A percentile compares a stretch with the other conserved stretches of the same genome.
Conservation (phyloP, 2,888 invertebrate species). For the Nipponacmea schrenckii region DNA sequence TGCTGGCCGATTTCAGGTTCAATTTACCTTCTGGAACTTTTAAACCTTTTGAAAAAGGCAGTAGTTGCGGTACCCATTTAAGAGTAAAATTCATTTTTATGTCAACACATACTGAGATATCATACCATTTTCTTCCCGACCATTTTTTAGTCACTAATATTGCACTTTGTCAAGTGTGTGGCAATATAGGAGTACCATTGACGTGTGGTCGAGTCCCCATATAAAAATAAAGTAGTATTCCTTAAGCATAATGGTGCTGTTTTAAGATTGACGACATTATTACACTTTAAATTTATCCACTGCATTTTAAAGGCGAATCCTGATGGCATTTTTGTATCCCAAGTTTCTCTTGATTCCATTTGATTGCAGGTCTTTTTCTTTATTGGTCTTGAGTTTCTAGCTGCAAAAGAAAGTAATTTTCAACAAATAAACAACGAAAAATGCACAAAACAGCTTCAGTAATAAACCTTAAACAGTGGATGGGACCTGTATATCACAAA, state of each 20-base stretch:
- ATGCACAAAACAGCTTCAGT: too few relatives aligned
- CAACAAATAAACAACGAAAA: too few relatives aligned
- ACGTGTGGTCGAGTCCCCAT: neutral
- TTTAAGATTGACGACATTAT: neutral
- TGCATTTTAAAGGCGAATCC: neutral
- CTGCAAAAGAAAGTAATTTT: too few relatives aligned
- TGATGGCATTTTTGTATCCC: neutral
- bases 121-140: neutral
- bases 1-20: neutral
- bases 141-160: neutral
- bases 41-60: neutral
- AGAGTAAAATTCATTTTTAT: neutral
- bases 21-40: neutral
- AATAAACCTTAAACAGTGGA: too few relatives aligned
- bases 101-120: neutral
- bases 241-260: neutral
- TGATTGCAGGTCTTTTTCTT: neutral
- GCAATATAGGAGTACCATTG: neutral
- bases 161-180: neutral
- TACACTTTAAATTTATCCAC: constrained; percentile 2
- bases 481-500: too few relatives aligned
- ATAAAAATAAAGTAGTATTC: neutral
- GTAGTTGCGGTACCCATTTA: neutral
- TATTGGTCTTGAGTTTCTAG: too few relatives aligned
- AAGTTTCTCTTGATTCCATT: neutral